Evolutionary conservation across 1,140 invertebrate genomes (phyloP), one percentile per base, ranked within the genome.

Genomic region (Drosophila prosaltans): DNA sequence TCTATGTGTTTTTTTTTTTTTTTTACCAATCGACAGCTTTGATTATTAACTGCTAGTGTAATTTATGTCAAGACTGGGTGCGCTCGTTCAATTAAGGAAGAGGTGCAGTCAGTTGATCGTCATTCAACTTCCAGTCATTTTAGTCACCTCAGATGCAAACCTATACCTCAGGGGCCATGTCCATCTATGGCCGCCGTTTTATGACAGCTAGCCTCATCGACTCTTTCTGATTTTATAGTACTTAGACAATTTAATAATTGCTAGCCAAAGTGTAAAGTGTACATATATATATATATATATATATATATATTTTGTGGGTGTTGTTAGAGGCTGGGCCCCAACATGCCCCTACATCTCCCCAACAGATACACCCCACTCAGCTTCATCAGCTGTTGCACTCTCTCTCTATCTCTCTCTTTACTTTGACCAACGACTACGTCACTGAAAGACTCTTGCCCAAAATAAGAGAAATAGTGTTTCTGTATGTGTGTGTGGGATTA

Each of bases 71-170:
- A 26, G 21, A 51, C 66, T 78, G 71, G 82, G 82, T 81, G 81
- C 65, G 78, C 78, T 80, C 59, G 61, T 39, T 26, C 64, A 85
- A 84, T 84, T 78, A 68, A 75, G 81, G 74, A 86, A 85, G 40
- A 81, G 81, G 81, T 84, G 81, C 65, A 45, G 55, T 57, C 66
- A 81, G 70, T 69, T 69, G 72, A 36, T 41, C 75, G 69, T 48
- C 63, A 62, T 51, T 43, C 63, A 63, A 51, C 59, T 51, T 43
- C 3, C 57, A 62, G 66, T 57, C 65, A 70, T 43, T 21, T 40
- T n/a, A 41, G 40, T 61, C 24, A 51, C 59, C 16, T 43, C 24
- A 26, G 6, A 51, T 26, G 6, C 26, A 43, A 26, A 43, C 7
- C 45, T 51, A 24, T 51, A 21, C 21, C 9, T 26, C 45, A 8